Evolutionary conservation across 2,797 vertebrate genomes (phyloP).

Genomic region (Avahi laniger): DNA sequence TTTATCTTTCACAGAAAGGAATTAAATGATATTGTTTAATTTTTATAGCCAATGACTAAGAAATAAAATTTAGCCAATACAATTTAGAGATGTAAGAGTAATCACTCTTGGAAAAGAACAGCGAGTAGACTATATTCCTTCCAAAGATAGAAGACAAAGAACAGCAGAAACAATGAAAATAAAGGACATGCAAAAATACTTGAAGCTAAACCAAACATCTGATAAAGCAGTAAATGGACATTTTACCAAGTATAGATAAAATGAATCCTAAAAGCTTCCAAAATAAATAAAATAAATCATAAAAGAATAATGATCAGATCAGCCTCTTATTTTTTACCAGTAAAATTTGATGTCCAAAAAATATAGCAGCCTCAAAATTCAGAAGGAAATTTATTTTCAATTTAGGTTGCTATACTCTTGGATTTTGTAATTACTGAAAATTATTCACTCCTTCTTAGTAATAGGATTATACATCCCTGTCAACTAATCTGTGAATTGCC

Average conservation of each 20-base stretch:
- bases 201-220: not conserved
- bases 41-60: not conserved
- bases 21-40: not conserved
- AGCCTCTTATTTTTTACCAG: constrained; percentile 1
- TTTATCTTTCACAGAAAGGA: not conserved
- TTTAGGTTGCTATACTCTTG: not conserved
- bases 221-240: not conserved
- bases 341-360: not conserved
- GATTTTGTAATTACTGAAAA: not conserved
- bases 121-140: not conserved
- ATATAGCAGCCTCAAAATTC: not conserved
- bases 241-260: not conserved
- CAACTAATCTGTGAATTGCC: not conserved
- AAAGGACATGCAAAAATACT: not conserved
- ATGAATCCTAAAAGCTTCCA: not conserved
- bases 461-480: not conserved
- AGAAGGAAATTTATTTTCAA: not conserved
- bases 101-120: constrained; percentile 11
- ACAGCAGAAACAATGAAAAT: not conserved
- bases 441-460: not conserved
- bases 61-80: not conserved
- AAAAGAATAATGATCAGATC: not conserved
- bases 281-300: not conserved
- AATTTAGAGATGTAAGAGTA: not conserved
- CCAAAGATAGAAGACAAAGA: not conserved